Percentiles rank a stretch among this genome's conserved stretches.
Conservation (phyloP, 2,113 vertebrate species). For the Lutjanus erythropterus region DNA sequence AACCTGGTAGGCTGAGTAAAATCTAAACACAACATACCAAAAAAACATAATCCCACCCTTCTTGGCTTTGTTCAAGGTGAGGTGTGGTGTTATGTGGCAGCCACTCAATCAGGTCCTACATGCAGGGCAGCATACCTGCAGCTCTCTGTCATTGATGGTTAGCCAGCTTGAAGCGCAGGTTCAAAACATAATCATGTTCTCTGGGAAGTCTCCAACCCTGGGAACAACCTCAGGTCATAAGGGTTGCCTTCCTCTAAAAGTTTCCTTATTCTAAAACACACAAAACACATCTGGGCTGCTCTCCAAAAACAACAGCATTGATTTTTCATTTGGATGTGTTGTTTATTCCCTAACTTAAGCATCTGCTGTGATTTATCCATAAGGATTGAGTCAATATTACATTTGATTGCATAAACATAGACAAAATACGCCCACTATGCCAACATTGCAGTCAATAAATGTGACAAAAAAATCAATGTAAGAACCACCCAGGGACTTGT, state of each 20-base stretch:
- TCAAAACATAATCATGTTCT: not conserved
- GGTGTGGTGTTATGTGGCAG: constrained; percentile 59
- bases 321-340: constrained; percentile 35
- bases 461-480: constrained; percentile 8
- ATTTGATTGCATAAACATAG: constrained; percentile 18
- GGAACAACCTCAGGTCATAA: not conserved
- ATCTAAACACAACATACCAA: constrained; percentile 34
- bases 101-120: constrained; percentile 72
- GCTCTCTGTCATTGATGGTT: constrained; percentile 27
- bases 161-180: constrained; percentile 33
- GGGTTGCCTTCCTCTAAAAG: not conserved
- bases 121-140: constrained; percentile 75
- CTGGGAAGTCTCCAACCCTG: not conserved
- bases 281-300: constrained; percentile 8
- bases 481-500: not conserved
- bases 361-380: constrained; percentile 18
- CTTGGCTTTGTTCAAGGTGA: constrained; percentile 49
- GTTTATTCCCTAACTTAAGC: constrained; percentile 13
- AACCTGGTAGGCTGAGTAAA: not conserved
- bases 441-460: constrained; percentile 19
- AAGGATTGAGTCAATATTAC: constrained; percentile 16
- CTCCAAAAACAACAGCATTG: constrained; percentile 33
- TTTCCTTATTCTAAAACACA: constrained; percentile 25
- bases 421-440: not conserved
- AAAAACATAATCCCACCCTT: constrained; percentile 23